phyloP scores from a whole-genome alignment of 1,140 invertebrate species.

The Sitobion miscanthi region DNA sequence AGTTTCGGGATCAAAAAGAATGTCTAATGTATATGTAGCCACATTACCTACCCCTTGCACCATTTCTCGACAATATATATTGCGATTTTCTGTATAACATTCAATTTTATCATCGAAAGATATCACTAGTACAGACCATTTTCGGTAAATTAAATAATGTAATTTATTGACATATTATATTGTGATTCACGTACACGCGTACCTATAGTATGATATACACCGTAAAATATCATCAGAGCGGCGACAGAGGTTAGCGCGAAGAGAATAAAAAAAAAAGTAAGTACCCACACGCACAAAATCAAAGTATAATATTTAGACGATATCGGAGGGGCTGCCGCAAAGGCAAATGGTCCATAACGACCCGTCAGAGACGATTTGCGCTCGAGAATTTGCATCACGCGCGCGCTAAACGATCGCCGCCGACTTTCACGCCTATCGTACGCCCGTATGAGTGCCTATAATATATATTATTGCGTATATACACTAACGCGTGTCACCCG shows the following conservation, averaged over 20 bases:
- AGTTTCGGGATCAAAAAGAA: too few relatives aligned
- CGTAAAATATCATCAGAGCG: not conserved
- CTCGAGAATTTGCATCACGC: conserved; percentile 34
- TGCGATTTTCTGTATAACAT: too few relatives aligned
- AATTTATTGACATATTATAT: too few relatives aligned
- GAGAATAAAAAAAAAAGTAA: not conserved
- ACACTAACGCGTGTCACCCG: not conserved
- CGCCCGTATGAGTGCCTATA: not conserved
- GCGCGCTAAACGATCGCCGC: conserved; percentile 24
- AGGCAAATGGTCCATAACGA: conserved; percentile 44
- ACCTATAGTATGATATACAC: not conserved
- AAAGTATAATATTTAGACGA: not conserved
- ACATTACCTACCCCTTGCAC: too few relatives aligned
- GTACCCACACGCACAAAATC: not conserved
- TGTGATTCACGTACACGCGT: not conserved
- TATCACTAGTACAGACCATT: too few relatives aligned
- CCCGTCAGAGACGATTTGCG: not conserved
- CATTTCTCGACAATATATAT: too few relatives aligned
- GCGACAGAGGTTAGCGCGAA: not conserved
- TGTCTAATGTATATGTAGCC: too few relatives aligned
- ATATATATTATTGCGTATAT: conserved; percentile 17
- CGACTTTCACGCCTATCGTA: conserved; percentile 36
- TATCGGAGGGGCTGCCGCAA: not conserved
- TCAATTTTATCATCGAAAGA: too few relatives aligned
- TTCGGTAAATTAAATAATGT: too few relatives aligned